A percentile compares a stretch with the other conserved stretches of the same genome.
These are phyloP conservation scores for Trachelus iudaicus DNA, from an alignment of 2,888 invertebrate genomes.

Conservation along the genomic window DNA sequence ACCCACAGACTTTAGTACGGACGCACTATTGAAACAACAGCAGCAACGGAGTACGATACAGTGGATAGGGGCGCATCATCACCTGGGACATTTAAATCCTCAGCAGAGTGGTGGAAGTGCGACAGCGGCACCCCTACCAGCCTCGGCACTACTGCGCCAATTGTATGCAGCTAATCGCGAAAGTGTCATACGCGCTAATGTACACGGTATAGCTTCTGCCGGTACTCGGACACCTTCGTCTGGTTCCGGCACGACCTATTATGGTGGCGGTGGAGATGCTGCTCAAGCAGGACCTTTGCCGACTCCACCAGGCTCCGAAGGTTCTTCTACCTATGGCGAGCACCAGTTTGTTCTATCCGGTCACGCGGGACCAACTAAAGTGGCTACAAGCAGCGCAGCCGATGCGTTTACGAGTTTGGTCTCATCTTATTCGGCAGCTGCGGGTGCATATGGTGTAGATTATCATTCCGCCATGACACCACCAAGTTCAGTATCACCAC, in stretches of 20 bases:
- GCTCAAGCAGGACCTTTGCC: slow-evolving; percentile 81
- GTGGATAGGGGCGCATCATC: slow-evolving; percentile 89
- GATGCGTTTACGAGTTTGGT: slow-evolving; percentile 73
- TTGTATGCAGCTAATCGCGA: slow-evolving; percentile 90
- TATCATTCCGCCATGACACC: slow-evolving; percentile 97
- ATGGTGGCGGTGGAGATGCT: slow-evolving; percentile 45
- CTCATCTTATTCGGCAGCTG: slow-evolving; percentile 68
- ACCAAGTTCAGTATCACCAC: slow-evolving; percentile 95
- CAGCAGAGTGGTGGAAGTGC: slow-evolving; percentile 70
- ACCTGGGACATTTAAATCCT: slow-evolving; percentile 70
- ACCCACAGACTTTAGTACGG: slow-evolving; percentile 89
- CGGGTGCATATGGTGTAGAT: slow-evolving; percentile 76
- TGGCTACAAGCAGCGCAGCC: slow-evolving; percentile 51
- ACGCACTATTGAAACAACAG: slow-evolving; percentile 83
- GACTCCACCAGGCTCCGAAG: slow-evolving; percentile 91
- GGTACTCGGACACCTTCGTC: slow-evolving; percentile 52
- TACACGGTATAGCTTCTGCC: slow-evolving; percentile 70
- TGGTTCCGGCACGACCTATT: slow-evolving; percentile 50
- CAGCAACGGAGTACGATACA: slow-evolving; percentile 87
- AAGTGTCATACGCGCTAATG: slow-evolving; percentile 93
- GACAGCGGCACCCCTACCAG: slow-evolving; percentile 76
- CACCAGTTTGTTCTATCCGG: slow-evolving; percentile 69
- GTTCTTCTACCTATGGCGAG: slow-evolving; percentile 78
- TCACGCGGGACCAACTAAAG: slow-evolving; percentile 38
- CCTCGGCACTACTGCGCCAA: slow-evolving; percentile 89